Conservation (phyloP, 2,113 vertebrate species). For the Phalacrocorax aristotelis region DNA sequence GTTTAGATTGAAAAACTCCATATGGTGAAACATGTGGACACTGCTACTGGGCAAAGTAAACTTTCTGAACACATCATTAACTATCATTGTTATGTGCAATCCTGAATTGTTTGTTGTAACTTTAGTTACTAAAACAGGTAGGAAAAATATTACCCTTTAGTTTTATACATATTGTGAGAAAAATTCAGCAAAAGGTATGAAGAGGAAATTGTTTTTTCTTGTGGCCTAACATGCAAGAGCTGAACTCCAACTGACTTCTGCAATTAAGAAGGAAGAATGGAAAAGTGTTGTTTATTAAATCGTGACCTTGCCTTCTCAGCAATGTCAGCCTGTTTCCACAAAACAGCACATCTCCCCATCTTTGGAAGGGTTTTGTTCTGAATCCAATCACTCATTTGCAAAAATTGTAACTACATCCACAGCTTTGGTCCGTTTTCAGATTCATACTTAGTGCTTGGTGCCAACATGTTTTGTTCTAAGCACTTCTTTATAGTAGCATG, state of each 20-base stretch:
- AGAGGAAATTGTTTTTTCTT: neutral
- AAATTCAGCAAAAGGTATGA: neutral
- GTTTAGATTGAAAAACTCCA: neutral
- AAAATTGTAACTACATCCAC: neutral
- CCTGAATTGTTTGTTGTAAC: neutral
- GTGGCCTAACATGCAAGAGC: neutral
- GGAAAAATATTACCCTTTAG: neutral
- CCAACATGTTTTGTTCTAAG: neutral
- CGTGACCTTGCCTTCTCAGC: neutral
- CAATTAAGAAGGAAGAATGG: neutral
- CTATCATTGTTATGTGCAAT: neutral
- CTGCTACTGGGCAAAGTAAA: neutral
- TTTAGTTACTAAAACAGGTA: neutral
- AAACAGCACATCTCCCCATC: neutral
- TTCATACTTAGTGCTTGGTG: neutral
- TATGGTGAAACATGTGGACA: neutral
- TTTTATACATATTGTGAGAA: neutral
- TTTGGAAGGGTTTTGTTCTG: neutral
- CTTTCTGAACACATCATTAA: neutral
- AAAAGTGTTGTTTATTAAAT: neutral
- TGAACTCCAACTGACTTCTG: neutral
- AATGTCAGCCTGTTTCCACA: neutral
- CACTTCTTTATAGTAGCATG: neutral
- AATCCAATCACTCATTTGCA: neutral
- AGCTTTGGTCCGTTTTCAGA: neutral